phyloP scores from a whole-genome alignment of 2,797 vertebrate species.

The Anguilla pacifica region DNA sequence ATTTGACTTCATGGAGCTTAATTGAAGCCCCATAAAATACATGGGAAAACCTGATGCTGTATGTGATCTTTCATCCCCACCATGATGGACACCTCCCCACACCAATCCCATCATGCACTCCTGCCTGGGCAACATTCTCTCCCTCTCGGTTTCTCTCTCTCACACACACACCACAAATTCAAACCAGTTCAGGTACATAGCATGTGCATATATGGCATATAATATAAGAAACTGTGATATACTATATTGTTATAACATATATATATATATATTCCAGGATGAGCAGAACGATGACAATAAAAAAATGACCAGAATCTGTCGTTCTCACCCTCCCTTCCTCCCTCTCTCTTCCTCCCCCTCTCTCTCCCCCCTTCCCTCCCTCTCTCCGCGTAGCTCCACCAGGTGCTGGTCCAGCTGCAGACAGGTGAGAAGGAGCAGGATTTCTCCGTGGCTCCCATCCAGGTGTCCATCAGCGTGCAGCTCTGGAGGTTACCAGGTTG shows the following conservation, averaged over 20 bases:
- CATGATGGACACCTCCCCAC: too few relatives aligned
- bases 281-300: neutral
- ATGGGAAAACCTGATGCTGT: neutral
- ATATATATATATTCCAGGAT: neutral
- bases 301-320: neutral
- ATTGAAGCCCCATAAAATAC: neutral
- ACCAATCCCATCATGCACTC: neutral
- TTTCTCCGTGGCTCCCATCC: conserved; percentile 84
- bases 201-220: neutral
- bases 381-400: conserved; percentile 81
- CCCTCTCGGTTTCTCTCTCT: too few relatives aligned
- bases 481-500: conserved; percentile 96
- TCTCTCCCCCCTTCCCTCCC: conserved; percentile 25
- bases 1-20: neutral
- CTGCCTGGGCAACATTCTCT: neutral
- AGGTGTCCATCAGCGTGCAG: conserved; percentile 92
- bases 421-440: conserved; percentile 91
- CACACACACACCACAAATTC: neutral
- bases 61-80: neutral
- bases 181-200: too few relatives aligned
- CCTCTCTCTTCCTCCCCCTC: too few relatives aligned
- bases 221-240: neutral
- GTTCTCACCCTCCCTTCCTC: neutral
- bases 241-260: neutral
- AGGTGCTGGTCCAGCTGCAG: conserved; percentile 93